Evolutionary conservation across 2,888 invertebrate species (phyloP).

Genomic region (Julus scanicus): DNA sequence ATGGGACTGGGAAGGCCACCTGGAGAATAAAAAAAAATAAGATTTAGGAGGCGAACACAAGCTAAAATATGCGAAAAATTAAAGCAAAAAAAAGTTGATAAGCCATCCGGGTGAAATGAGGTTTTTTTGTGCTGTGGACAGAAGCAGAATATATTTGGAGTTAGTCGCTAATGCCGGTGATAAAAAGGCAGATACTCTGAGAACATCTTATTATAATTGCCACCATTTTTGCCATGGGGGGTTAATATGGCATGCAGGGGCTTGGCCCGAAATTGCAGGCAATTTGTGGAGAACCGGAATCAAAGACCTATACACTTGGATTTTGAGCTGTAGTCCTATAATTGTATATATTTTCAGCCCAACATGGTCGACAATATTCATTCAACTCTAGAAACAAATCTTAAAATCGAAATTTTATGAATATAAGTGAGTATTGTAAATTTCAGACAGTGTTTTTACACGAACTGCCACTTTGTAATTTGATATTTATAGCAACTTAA

Average conservation of each 20-base stretch:
- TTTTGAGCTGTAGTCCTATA: no score
- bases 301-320: no score
- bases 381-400: no score
- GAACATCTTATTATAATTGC: background rate
- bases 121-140: background rate
- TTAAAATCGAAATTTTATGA: no score
- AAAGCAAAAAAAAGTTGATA: background rate
- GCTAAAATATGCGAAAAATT: background rate
- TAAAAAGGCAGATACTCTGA: background rate
- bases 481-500: no score
- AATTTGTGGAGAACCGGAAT: background rate
- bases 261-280: background rate
- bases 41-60: background rate
- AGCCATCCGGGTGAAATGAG: background rate
- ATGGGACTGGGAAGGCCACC: background rate
- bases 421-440: no score
- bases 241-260: background rate
- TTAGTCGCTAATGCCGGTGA: background rate
- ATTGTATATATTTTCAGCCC: no score
- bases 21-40: constrained; percentile 9
- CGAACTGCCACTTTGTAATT: no score
- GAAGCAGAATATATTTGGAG: background rate
- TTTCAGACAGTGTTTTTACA: no score
- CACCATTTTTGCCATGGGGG: background rate
- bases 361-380: no score